A percentile compares a stretch with the other conserved stretches of the same genome.
These are phyloP conservation scores for Rhynchotus rufescens DNA, from an alignment of 2,797 vertebrate species.

Conservation along the genomic window DNA sequence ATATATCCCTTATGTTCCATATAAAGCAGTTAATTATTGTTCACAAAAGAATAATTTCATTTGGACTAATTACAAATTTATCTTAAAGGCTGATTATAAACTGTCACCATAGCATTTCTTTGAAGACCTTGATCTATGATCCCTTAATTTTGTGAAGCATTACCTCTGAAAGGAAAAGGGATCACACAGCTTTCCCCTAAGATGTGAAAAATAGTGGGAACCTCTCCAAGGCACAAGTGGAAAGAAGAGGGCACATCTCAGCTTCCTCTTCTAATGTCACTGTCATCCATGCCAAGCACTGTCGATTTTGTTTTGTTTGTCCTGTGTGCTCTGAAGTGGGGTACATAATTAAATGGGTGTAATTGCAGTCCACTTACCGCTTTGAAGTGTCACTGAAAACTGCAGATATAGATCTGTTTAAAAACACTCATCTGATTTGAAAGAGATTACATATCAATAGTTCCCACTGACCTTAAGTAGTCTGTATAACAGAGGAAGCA, in stretches of 20 bases:
- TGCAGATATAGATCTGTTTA: neutral
- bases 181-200: neutral
- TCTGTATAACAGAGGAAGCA: neutral
- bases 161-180: neutral
- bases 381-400: neutral
- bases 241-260: neutral
- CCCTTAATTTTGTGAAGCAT: neutral
- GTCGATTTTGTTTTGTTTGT: neutral
- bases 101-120: neutral
- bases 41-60: neutral
- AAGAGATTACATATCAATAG: neutral
- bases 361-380: neutral
- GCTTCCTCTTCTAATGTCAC: neutral
- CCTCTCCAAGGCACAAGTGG: neutral
- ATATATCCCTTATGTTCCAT: neutral
- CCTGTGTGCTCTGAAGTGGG: neutral
- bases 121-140: neutral
- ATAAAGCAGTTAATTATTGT: neutral
- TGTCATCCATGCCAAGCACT: neutral
- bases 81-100: neutral
- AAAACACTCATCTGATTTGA: neutral
- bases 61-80: neutral
- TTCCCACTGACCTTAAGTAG: neutral
- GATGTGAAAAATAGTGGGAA: neutral
- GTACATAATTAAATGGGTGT: neutral